Conservation (phyloP, 2,888 invertebrate genomes). For the Zele albiditarsus region DNA sequence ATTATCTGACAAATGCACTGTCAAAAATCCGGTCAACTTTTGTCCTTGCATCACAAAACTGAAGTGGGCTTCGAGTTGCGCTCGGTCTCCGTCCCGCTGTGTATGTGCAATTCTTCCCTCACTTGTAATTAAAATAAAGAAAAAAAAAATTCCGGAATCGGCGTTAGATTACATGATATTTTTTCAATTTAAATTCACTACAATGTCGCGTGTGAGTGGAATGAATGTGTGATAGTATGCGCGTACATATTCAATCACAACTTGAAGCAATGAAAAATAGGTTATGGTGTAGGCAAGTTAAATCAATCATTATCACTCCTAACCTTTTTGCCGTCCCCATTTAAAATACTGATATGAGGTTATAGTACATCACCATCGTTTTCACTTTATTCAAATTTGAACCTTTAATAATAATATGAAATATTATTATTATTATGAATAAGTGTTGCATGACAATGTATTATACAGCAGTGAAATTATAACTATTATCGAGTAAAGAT, state of each 20-base stretch:
- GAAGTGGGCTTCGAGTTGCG: constrained; percentile 4
- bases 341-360: constrained; percentile 47
- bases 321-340: constrained; percentile 61
- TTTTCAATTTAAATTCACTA: neutral
- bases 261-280: constrained; percentile 11
- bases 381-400: neutral
- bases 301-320: constrained; percentile 70
- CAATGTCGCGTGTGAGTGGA: constrained; percentile 8
- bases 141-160: constrained; percentile 3
- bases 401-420: neutral
- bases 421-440: neutral
- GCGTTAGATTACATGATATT: neutral
- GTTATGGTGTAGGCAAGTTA: constrained; percentile 52
- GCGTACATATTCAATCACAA: neutral
- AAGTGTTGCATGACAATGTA: neutral
- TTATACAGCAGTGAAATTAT: neutral
- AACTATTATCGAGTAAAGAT: constrained; percentile 1
- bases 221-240: constrained; percentile 17
- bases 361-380: constrained; percentile 22
- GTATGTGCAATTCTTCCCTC: constrained; percentile 4
- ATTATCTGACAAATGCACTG: too few relatives aligned
- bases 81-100: constrained; percentile 2
- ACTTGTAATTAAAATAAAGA: constrained; percentile 7
- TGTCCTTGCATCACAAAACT: neutral
- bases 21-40: too few relatives aligned